Conservation (phyloP, 2,797 vertebrate species). For the Trachurus trachurus region DNA sequence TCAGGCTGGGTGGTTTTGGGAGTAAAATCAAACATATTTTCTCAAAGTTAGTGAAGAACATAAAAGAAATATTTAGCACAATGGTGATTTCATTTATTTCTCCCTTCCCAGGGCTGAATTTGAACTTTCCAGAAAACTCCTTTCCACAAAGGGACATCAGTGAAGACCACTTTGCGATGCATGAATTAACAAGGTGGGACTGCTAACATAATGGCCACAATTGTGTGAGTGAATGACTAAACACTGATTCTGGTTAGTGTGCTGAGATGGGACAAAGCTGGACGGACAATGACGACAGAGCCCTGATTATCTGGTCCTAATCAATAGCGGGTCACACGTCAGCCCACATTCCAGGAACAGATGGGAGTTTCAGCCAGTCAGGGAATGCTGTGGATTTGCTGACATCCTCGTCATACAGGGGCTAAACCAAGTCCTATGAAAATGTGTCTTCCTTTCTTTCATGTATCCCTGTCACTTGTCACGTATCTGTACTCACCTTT, state of each 20-base stretch:
- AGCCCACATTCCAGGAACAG: constrained; percentile 71
- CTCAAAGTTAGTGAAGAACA: constrained; percentile 22
- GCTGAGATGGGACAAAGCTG: constrained; percentile 46
- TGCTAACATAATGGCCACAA: constrained; percentile 24
- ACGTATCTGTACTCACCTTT: constrained; percentile 65
- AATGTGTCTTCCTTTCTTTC: constrained; percentile 8
- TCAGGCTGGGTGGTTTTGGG: background rate
- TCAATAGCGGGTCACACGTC: constrained; percentile 76
- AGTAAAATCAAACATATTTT: background rate
- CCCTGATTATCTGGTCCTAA: constrained; percentile 68
- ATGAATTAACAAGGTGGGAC: constrained; percentile 39
- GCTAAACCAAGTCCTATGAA: background rate
- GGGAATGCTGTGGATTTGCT: constrained; percentile 12
- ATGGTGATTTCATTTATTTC: constrained; percentile 1
- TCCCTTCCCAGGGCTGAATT: constrained; percentile 7
- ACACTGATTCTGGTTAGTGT: constrained; percentile 56
- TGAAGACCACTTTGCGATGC: constrained; percentile 13
- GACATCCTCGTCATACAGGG: background rate
- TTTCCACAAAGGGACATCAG: constrained; percentile 28
- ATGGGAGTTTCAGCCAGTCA: constrained; percentile 41
- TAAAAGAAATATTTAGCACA: constrained; percentile 48
- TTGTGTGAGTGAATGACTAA: constrained; percentile 41
- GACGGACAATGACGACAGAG: constrained; percentile 60
- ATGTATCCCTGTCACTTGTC: constrained; percentile 49
- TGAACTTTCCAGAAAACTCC: constrained; percentile 22